Evolutionary conservation across 2,888 invertebrate genomes (phyloP).

Genomic region (Minunthozetes semirufus): DNA sequence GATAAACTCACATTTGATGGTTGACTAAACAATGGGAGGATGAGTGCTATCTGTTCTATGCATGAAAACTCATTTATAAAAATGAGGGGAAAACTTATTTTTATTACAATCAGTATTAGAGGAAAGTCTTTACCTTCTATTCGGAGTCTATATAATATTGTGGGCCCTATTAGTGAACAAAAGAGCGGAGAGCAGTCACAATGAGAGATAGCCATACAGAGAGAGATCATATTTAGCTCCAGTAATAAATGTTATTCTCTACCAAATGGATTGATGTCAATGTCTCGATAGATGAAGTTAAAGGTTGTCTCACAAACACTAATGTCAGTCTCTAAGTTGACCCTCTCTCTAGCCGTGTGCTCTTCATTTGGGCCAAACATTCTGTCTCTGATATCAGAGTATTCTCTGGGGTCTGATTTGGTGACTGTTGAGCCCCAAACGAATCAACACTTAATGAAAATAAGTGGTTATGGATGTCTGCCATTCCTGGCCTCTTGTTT

Average conservation of each 20-base stretch:
- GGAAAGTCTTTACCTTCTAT: background rate
- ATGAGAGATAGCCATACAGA: background rate
- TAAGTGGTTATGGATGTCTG: conserved; percentile 28
- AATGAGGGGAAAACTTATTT: conserved; percentile 24
- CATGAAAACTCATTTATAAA: conserved; percentile 26
- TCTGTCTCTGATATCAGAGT: conserved; percentile 8
- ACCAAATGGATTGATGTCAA: conserved; percentile 3
- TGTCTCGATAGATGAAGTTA: conserved; percentile 20
- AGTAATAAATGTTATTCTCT: conserved; percentile 28
- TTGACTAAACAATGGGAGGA: conserved; percentile 27
- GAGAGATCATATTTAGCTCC: conserved; percentile 3
- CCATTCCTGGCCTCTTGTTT: conserved; percentile 1
- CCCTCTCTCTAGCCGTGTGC: background rate
- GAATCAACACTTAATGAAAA: conserved; percentile 25
- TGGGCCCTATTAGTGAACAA: background rate
- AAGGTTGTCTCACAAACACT: conserved; percentile 8
- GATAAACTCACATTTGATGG: conserved; percentile 22
- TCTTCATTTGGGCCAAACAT: background rate
- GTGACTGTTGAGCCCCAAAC: conserved; percentile 14
- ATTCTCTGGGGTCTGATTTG: conserved; percentile 24
- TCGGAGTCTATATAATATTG: background rate
- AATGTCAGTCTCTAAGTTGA: background rate
- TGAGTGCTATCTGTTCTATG: background rate
- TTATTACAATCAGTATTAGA: conserved; percentile 19
- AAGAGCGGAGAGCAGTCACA: background rate